These are phyloP conservation scores for Mormoops blainvillei DNA, from an alignment of 2,113 vertebrate genomes.

Conservation along the genomic window DNA sequence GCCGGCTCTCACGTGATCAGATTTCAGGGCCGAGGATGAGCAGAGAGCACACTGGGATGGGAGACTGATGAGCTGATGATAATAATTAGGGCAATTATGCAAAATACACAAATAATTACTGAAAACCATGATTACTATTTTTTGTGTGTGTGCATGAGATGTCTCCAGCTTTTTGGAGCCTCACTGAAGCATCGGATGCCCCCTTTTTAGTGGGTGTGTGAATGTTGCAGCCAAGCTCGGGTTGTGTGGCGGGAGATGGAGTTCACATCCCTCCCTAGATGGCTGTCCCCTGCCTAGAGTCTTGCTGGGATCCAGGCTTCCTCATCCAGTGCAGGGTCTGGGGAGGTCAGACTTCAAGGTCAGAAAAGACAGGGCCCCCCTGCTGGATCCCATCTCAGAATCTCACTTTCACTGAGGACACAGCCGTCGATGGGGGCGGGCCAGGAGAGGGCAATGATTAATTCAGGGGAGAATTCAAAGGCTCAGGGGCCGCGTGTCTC, in stretches of 20 bases:
- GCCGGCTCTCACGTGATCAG: not conserved
- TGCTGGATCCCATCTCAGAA: not conserved
- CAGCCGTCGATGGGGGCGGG: not conserved
- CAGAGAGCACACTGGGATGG: slow-evolving; percentile 47
- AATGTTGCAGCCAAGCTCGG: not conserved
- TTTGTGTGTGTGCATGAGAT: slow-evolving; percentile 53
- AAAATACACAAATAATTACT: slow-evolving; percentile 74
- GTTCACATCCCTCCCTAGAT: not conserved
- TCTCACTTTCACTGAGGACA: not conserved
- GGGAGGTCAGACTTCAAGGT: not conserved
- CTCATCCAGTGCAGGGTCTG: not conserved
- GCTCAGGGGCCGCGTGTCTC: not conserved
- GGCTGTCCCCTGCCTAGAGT: not conserved
- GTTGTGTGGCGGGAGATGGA: not conserved
- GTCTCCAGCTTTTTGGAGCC: slow-evolving; percentile 59
- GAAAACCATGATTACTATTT: slow-evolving; percentile 70
- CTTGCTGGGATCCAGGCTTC: not conserved
- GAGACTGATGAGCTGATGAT: slow-evolving; percentile 73
- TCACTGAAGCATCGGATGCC: not conserved
- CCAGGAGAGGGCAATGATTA: not conserved
- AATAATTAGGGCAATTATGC: slow-evolving; percentile 78
- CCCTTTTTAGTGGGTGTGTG: slow-evolving; percentile 19
- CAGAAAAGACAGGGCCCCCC: not conserved
- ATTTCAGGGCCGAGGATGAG: slow-evolving; percentile 32
- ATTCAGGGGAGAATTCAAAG: not conserved